phyloP scores from a whole-genome alignment of 1,140 invertebrate genomes.

The Leptinotarsa undecemlineata region DNA sequence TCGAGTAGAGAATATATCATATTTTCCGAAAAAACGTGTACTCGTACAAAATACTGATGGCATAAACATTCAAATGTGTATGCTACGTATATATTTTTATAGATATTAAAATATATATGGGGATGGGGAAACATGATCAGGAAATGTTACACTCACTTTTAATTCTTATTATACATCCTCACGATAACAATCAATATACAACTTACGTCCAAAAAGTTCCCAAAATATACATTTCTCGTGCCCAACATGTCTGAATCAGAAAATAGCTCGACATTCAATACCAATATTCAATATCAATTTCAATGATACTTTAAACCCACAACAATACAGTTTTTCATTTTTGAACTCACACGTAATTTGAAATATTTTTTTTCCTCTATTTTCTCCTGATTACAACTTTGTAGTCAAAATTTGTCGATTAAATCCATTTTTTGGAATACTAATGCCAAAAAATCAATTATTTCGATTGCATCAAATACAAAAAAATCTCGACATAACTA shows the following conservation, averaged over 20 bases:
- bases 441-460: no score
- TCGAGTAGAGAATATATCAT: conserved; percentile 53
- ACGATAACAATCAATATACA: conserved; percentile 40
- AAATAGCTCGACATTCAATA: not conserved
- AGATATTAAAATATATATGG: conserved; percentile 51
- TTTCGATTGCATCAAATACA: no score
- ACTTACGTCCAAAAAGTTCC: conserved; percentile 13
- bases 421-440: no score
- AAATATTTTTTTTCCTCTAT: no score
- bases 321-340: no score
- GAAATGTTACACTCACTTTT: conserved; percentile 45
- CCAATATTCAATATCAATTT: no score
- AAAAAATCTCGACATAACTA: no score
- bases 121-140: conserved; percentile 42
- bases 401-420: no score
- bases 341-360: no score
- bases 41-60: conserved; percentile 55
- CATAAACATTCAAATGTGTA: conserved; percentile 41
- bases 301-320: no score
- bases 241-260: not conserved
- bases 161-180: conserved; percentile 51
- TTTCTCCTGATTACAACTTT: no score
- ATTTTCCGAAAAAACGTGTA: conserved; percentile 55
- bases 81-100: conserved; percentile 51
- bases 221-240: conserved; percentile 23